Evolutionary conservation across 1,140 invertebrate genomes (phyloP).

Genomic region (Antheraea pernyi): DNA sequence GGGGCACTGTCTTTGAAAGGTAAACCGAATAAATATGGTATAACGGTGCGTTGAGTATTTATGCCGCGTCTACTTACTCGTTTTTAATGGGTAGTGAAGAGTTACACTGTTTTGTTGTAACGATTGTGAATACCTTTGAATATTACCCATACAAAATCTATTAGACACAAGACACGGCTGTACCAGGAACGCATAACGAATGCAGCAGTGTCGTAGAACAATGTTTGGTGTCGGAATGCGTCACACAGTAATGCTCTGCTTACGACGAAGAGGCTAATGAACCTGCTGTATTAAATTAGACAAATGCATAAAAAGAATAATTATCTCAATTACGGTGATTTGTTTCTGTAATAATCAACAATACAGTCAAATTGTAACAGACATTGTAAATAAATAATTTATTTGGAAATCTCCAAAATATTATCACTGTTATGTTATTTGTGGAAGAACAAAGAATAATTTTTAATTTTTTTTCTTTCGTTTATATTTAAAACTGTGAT

Average conservation of each 20-base stretch:
- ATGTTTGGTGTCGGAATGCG: constrained; percentile 15
- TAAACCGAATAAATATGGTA: not conserved
- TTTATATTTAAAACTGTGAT: no score
- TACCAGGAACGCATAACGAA: constrained; percentile 25
- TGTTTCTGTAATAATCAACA: not conserved
- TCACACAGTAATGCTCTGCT: constrained; percentile 5
- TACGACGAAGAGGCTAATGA: constrained; percentile 12
- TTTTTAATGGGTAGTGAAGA: not conserved
- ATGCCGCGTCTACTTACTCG: not conserved
- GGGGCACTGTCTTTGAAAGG: not conserved
- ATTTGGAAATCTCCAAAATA: not conserved
- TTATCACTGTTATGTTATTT: no score
- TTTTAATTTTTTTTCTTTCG: no score
- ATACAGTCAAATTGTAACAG: not conserved
- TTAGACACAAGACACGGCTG: constrained; percentile 2
- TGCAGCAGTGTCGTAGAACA: constrained; percentile 17
- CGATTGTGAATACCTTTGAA: not conserved
- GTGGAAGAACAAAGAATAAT: no score
- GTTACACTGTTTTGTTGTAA: not conserved
- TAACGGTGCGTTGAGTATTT: not conserved
- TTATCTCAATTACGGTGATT: not conserved
- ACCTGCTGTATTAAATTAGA: constrained; percentile 7
- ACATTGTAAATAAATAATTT: not conserved
- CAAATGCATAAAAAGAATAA: not conserved
- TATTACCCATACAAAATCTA: constrained; percentile 1